phyloP scores from a whole-genome alignment of 2,888 invertebrate species.

The Standfussiana lucernea region DNA sequence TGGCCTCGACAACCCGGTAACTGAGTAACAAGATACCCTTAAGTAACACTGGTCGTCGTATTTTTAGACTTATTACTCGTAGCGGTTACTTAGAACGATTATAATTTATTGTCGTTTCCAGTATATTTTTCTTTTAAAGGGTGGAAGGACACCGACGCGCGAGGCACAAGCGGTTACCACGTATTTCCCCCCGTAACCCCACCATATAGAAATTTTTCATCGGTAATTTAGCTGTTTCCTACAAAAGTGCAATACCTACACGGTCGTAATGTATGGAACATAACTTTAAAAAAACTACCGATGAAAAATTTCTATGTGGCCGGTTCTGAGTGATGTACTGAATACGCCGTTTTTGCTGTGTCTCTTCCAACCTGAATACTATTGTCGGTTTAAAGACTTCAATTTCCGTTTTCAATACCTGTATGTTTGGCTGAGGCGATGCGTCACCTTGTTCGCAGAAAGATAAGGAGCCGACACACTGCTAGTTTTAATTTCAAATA shows the following conservation, averaged over 20 bases:
- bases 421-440: constrained; percentile 20
- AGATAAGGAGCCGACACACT: constrained; percentile 48
- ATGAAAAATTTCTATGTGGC: background rate
- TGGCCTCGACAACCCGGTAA: no score
- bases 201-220: no score
- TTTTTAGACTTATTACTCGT: background rate
- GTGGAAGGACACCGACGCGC: no score
- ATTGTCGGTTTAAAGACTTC: constrained; percentile 3
- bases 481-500: constrained; percentile 55
- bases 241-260: background rate
- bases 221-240: background rate
- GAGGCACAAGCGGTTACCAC: no score
- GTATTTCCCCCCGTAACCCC: no score
- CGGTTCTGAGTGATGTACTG: background rate
- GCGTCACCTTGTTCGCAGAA: constrained; percentile 49
- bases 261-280: background rate
- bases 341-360: background rate
- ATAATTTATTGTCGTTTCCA: background rate
- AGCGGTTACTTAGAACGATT: background rate
- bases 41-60: background rate
- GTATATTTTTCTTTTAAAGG: no score
- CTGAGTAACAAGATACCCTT: no score
- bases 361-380: background rate
- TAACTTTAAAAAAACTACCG: background rate
- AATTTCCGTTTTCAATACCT: constrained; percentile 37